Conservation (phyloP, 2,797 vertebrate genomes). For the Steatocranus sp. region DNA sequence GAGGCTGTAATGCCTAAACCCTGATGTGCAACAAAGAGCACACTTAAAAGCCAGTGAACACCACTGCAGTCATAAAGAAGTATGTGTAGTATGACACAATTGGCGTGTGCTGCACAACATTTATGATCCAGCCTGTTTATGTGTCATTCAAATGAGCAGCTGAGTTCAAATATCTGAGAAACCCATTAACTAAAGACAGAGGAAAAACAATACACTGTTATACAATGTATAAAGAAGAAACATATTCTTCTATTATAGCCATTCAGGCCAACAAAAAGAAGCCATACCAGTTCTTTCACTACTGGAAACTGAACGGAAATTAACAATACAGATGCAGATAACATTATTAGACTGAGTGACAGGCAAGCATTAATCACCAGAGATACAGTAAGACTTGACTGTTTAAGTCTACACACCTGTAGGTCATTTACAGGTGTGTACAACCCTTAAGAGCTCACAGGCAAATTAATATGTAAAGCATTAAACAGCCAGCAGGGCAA, state of each 20-base stretch:
- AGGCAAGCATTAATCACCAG: not conserved
- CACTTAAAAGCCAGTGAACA: not conserved
- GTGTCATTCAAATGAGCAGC: not conserved
- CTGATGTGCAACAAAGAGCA: not conserved
- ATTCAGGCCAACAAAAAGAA: not conserved
- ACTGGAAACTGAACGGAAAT: not conserved
- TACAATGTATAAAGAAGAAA: not conserved
- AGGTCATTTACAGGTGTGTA: not conserved
- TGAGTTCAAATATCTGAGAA: not conserved
- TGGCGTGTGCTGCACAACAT: not conserved
- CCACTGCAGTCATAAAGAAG: not conserved
- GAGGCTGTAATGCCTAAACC: not conserved
- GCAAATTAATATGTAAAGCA: constrained; percentile 25
- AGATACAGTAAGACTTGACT: not conserved
- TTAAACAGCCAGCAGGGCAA: not conserved
- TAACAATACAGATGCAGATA: not conserved
- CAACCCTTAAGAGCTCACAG: not conserved
- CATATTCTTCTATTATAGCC: not conserved
- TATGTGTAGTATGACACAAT: not conserved
- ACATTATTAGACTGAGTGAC: not conserved
- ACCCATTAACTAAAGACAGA: not conserved
- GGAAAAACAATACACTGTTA: not conserved
- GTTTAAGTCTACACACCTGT: not conserved
- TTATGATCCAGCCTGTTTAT: not conserved
- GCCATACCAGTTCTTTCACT: not conserved